A percentile compares a stretch with the other conserved stretches of the same genome.
Evolutionary conservation across 35 echinoderm and acorn worm species (phyloP).

Genomic region (Apostichopus californicus): DNA sequence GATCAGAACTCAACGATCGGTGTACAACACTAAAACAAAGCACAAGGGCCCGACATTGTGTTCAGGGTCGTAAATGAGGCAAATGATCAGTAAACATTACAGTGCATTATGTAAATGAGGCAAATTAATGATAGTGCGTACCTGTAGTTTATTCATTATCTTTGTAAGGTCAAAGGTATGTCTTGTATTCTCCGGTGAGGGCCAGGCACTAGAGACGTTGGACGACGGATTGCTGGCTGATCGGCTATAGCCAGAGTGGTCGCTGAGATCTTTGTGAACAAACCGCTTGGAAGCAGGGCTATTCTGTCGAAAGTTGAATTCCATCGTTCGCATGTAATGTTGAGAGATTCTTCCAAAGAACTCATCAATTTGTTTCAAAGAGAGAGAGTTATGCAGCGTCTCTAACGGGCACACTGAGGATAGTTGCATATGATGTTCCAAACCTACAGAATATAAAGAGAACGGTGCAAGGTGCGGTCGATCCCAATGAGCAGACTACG

Average conservation of each 20-base stretch:
- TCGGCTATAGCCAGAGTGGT: conserved; percentile 63
- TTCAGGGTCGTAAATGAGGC: no score
- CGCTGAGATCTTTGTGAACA: conserved; percentile 38
- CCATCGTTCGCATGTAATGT: conserved; percentile 42
- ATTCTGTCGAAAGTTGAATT: not conserved
- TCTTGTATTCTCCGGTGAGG: conserved; percentile 75
- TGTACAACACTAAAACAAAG: no score
- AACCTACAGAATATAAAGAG: conserved; percentile 45
- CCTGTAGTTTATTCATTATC: conserved; percentile 36
- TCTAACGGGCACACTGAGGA: conserved; percentile 90
- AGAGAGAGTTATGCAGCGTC: conserved; percentile 92
- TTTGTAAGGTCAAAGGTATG: conserved; percentile 62
- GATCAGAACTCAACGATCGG: no score
- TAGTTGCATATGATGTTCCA: conserved; percentile 88
- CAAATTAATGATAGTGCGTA: not conserved
- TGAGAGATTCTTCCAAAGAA: conserved; percentile 81
- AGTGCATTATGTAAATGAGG: no score
- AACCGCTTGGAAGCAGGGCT: conserved; percentile 21
- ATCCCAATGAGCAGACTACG: not conserved
- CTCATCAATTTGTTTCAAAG: conserved; percentile 87
- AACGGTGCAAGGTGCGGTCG: not conserved
- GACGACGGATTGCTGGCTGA: conserved; percentile 88
- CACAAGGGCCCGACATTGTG: no score
- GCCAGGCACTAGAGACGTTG: conserved; percentile 81
- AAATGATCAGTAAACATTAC: no score